These are phyloP conservation scores for Hesperia comma DNA, from an alignment of 2,888 invertebrate species.

Conservation along the genomic window DNA sequence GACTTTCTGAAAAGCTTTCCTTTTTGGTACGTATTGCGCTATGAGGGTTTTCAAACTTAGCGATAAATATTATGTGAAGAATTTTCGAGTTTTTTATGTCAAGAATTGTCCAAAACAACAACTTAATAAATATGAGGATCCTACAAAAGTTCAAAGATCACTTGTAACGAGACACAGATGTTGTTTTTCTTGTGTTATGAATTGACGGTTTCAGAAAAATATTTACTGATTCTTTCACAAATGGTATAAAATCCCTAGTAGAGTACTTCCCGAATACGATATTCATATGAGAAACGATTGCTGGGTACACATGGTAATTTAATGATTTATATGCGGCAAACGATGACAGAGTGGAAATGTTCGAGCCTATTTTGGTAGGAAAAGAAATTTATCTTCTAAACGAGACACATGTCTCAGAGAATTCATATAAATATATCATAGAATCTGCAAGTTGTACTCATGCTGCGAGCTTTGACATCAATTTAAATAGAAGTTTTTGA, in stretches of 20 bases:
- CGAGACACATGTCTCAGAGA: constrained; percentile 39
- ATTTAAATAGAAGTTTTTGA: no score
- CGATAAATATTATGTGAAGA: no score
- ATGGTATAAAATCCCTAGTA: background rate
- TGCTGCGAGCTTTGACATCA: no score
- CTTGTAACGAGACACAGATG: background rate
- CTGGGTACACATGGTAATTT: constrained; percentile 39
- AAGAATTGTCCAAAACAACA: no score
- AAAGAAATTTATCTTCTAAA: constrained; percentile 42
- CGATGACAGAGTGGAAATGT: constrained; percentile 40
- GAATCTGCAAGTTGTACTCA: no score
- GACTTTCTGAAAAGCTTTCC: no score
- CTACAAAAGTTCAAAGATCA: background rate
- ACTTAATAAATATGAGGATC: no score
- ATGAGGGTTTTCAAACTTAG: no score
- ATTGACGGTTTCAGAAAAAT: constrained; percentile 33
- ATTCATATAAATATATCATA: constrained; percentile 36
- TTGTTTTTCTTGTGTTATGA: constrained; percentile 27
- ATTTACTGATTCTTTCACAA: constrained; percentile 26
- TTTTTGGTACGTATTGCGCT: no score
- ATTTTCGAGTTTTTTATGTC: no score
- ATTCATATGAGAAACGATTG: constrained; percentile 38
- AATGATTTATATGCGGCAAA: constrained; percentile 41
- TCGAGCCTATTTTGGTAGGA: constrained; percentile 39
- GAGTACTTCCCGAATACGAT: constrained; percentile 16